phyloP scores from a whole-genome alignment of 2,797 vertebrate genomes.

The Mus minutoides region DNA sequence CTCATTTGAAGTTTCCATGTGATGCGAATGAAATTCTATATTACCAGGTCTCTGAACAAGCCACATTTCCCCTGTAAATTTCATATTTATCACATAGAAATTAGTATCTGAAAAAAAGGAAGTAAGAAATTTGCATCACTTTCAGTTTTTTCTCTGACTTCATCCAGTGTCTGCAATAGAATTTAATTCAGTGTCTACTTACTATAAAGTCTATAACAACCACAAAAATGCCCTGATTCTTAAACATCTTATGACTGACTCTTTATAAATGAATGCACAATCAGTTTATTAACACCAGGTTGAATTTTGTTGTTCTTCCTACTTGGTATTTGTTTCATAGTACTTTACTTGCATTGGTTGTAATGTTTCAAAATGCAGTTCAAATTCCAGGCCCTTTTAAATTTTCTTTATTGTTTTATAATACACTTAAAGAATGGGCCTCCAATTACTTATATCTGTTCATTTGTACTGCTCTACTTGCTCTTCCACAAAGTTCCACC shows the following conservation, averaged over 20 bases:
- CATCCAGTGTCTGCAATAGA: not conserved
- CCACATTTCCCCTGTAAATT: not conserved
- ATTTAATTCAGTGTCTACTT: not conserved
- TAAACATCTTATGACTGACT: constrained; percentile 28
- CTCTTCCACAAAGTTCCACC: not conserved
- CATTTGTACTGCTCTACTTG: not conserved
- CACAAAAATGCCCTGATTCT: not conserved
- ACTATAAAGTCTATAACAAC: not conserved
- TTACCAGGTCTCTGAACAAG: not conserved
- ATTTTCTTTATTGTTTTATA: constrained; percentile 17
- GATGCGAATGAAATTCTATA: not conserved
- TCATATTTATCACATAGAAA: not conserved
- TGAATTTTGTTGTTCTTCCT: not conserved
- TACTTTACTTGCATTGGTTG: not conserved
- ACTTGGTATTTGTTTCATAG: not conserved
- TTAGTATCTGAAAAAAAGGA: not conserved
- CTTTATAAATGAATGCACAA: not conserved
- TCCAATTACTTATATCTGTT: constrained; percentile 17
- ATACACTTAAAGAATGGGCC: not conserved
- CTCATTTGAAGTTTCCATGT: not conserved
- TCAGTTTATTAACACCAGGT: not conserved
- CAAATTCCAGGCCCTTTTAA: not conserved
- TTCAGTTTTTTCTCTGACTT: constrained; percentile 43
- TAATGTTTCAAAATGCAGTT: not conserved
- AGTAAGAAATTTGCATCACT: not conserved